Evolutionary conservation across 2,797 vertebrate species (phyloP).

Genomic region (Columba guinea): DNA sequence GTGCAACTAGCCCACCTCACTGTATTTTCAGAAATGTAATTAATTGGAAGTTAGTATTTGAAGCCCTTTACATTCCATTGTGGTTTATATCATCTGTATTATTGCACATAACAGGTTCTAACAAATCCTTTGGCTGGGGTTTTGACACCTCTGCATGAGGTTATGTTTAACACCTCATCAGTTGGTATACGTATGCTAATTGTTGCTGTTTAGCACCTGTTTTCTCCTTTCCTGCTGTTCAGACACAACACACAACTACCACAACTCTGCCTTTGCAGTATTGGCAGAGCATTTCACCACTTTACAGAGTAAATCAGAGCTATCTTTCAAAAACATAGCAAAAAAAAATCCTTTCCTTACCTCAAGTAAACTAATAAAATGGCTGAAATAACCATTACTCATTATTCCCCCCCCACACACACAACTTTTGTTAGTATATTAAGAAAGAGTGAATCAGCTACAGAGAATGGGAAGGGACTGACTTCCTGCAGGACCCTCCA

Average conservation of each 20-base stretch:
- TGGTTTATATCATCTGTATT: background rate
- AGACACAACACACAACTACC: background rate
- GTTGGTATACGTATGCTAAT: slow-evolving; percentile 63
- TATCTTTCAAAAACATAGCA: background rate
- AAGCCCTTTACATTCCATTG: background rate
- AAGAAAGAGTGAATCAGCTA: background rate
- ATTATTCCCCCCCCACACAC: too few relatives aligned
- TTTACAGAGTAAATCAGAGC: background rate
- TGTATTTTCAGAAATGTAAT: slow-evolving; percentile 16
- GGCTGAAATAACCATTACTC: background rate
- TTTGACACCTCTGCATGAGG: slow-evolving; percentile 67
- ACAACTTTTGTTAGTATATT: background rate
- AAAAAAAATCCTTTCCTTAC: background rate
- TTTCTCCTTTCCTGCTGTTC: slow-evolving; percentile 65
- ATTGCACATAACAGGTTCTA: background rate
- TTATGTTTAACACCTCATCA: slow-evolving; percentile 59
- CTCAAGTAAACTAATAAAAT: background rate
- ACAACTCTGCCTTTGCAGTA: background rate
- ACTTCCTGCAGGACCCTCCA: background rate
- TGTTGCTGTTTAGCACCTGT: slow-evolving; percentile 64
- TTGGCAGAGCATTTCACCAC: background rate
- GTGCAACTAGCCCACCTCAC: background rate
- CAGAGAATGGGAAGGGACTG: background rate
- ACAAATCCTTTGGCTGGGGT: slow-evolving; percentile 41
- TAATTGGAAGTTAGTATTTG: background rate